Conservation (phyloP, 2,797 vertebrate species). For the Sphaeramia orbicularis region DNA sequence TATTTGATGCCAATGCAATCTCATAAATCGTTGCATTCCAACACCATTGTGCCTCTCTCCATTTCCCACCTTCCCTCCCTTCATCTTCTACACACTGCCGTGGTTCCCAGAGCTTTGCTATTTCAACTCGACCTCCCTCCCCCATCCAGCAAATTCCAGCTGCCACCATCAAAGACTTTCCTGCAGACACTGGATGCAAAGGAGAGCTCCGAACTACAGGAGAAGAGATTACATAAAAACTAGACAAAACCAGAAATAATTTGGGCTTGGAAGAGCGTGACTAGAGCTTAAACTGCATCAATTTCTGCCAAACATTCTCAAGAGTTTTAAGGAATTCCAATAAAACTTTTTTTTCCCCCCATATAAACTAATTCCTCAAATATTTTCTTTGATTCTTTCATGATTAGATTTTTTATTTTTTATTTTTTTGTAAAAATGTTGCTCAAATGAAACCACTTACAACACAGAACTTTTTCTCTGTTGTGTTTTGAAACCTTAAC, state of each 20-base stretch:
- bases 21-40: constrained; percentile 61
- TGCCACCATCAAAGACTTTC: constrained; percentile 71
- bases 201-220: constrained; percentile 21
- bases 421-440: not conserved
- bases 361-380: not conserved
- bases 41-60: constrained; percentile 10
- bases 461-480: not conserved
- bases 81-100: constrained; percentile 61
- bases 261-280: not conserved
- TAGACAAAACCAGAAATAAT: not conserved
- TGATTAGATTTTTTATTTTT: not conserved
- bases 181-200: constrained; percentile 49
- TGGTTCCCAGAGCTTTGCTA: constrained; percentile 72
- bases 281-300: not conserved
- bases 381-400: not conserved
- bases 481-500: not conserved
- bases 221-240: constrained; percentile 24
- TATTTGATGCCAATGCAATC: constrained; percentile 34
- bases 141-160: constrained; percentile 74
- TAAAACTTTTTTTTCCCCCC: not conserved
- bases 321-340: not conserved
- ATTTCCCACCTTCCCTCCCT: constrained; percentile 50
- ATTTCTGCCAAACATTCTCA: not conserved
- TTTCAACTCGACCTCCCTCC: constrained; percentile 60
- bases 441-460: not conserved